Conservation (phyloP, 2,113 vertebrate genomes). For the Hyaena hyaena region DNA sequence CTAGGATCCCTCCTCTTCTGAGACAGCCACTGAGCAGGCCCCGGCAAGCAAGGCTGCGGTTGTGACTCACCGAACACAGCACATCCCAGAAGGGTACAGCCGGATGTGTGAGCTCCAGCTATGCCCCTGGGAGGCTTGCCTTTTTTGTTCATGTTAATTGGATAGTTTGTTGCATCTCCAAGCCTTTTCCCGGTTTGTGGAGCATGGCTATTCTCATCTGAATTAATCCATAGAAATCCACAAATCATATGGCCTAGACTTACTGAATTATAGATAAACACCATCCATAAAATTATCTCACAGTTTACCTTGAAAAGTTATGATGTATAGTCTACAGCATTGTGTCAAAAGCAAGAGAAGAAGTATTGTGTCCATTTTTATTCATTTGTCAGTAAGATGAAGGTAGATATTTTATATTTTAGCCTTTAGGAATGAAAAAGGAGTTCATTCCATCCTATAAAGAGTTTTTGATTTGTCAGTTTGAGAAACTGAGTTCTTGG, state of each 20-base stretch:
- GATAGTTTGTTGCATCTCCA: not conserved
- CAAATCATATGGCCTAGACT: constrained; percentile 7
- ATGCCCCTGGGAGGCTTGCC: not conserved
- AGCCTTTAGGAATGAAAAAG: not conserved
- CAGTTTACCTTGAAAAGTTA: not conserved
- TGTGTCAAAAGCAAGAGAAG: not conserved
- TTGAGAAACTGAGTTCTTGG: not conserved
- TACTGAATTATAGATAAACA: not conserved
- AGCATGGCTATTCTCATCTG: constrained; percentile 23
- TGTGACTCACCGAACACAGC: not conserved
- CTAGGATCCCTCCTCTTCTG: not conserved
- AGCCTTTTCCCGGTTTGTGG: constrained; percentile 30
- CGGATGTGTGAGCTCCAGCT: not conserved
- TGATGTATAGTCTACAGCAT: no score
- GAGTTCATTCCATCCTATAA: not conserved
- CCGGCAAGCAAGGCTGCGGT: accelerated
- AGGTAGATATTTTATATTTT: not conserved
- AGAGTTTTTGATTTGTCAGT: not conserved
- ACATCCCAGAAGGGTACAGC: not conserved
- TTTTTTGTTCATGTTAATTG: not conserved
- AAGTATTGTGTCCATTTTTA: not conserved
- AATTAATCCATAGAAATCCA: constrained; percentile 64
- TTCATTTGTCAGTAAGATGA: not conserved
- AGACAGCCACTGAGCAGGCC: not conserved
- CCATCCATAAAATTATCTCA: not conserved